A percentile compares a stretch with the other conserved stretches of the same genome.
These are phyloP conservation scores for Zootoca vivipara DNA, from an alignment of 2,113 vertebrate genomes.

Conservation along the genomic window DNA sequence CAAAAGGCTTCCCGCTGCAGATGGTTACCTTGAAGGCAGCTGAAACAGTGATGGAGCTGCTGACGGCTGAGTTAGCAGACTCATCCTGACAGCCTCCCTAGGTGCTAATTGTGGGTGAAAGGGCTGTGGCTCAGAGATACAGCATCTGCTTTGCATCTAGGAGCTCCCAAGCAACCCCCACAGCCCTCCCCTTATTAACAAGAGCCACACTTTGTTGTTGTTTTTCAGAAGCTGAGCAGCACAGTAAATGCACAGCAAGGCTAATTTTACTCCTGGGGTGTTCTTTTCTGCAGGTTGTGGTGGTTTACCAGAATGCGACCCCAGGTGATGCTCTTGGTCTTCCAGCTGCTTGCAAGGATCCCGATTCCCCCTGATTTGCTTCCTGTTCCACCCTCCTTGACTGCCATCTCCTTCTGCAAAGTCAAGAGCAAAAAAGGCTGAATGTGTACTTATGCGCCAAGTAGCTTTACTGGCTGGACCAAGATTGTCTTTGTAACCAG, in stretches of 20 bases:
- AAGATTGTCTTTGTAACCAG: not conserved
- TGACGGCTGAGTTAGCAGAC: too few relatives aligned
- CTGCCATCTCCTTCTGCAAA: not conserved
- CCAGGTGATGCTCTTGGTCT: too few relatives aligned
- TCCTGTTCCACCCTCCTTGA: not conserved
- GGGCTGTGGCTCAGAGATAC: too few relatives aligned
- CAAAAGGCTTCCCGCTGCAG: too few relatives aligned
- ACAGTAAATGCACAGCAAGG: not conserved
- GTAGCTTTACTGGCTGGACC: not conserved
- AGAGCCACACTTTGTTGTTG: not conserved
- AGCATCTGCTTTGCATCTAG: too few relatives aligned
- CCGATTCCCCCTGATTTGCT: not conserved
- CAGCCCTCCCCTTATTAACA: not conserved
- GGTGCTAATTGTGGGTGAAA: too few relatives aligned
- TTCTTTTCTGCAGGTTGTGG: not conserved
- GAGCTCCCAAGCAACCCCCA: too few relatives aligned
- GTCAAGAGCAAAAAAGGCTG: not conserved
- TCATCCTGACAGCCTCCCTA: too few relatives aligned
- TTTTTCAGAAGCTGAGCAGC: not conserved
- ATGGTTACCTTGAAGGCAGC: too few relatives aligned
- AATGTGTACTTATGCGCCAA: not conserved
- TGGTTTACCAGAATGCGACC: slow-evolving; percentile 9
- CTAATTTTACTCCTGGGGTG: not conserved
- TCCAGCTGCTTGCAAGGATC: not conserved
- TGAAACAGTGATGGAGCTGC: too few relatives aligned